Evolutionary conservation across 1,140 invertebrate species (phyloP).

Genomic region (Triops cancriformis): DNA sequence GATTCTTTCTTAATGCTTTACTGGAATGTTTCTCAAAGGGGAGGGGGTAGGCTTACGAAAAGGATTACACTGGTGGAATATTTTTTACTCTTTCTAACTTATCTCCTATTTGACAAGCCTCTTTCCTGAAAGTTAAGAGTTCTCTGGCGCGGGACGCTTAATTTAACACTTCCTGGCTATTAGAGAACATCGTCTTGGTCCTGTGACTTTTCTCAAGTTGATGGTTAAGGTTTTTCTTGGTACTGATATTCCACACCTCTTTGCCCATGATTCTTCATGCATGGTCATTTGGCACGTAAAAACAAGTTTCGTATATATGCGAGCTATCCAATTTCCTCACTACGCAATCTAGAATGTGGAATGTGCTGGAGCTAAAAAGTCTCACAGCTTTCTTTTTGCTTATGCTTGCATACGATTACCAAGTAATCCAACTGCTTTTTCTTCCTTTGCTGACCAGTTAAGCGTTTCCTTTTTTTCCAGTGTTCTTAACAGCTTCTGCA

Average conservation of each 20-base stretch:
- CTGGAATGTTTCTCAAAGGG: too few relatives aligned
- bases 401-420: background rate
- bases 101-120: too few relatives aligned
- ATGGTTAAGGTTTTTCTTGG: background rate
- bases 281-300: background rate
- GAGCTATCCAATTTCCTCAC: background rate
- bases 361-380: background rate
- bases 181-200: background rate
- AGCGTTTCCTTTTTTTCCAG: background rate
- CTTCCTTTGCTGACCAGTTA: background rate
- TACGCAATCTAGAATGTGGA: background rate
- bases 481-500: background rate
- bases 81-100: too few relatives aligned
- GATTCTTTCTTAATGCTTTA: too few relatives aligned
- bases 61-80: too few relatives aligned
- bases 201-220: too few relatives aligned
- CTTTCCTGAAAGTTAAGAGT: too few relatives aligned
- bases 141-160: too few relatives aligned
- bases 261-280: background rate
- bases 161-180: background rate
- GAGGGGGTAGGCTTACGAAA: too few relatives aligned
- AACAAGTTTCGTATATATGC: background rate
- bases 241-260: background rate
- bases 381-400: background rate
- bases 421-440: slow-evolving; percentile 1